phyloP scores from a whole-genome alignment of 2,888 invertebrate genomes.

The Polydesmus complanatus region DNA sequence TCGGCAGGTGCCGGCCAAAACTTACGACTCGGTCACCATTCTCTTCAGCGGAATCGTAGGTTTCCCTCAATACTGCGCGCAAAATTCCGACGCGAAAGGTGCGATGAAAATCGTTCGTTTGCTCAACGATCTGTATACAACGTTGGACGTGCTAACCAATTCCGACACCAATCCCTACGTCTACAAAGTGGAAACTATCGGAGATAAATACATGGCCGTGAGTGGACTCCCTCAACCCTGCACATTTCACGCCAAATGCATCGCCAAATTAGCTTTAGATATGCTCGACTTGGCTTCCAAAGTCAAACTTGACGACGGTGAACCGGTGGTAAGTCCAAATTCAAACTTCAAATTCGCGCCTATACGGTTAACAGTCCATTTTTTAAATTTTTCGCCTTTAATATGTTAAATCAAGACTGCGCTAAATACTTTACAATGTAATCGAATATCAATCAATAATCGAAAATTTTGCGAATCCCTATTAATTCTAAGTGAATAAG shows the following conservation, averaged over 20 bases:
- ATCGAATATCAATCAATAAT: neutral
- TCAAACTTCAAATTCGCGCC: neutral
- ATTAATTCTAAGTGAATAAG: neutral
- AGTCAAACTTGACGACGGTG: constrained; percentile 66
- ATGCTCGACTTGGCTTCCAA: constrained; percentile 89
- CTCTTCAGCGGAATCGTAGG: constrained; percentile 90
- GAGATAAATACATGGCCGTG: constrained; percentile 96
- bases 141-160: constrained; percentile 85
- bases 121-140: constrained; percentile 83
- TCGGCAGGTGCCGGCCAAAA: constrained; percentile 73
- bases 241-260: constrained; percentile 76
- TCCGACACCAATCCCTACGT: constrained; percentile 84
- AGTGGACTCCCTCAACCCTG: constrained; percentile 87
- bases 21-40: constrained; percentile 79
- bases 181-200: constrained; percentile 95
- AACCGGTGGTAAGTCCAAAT: constrained; percentile 68
- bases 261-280: constrained; percentile 75
- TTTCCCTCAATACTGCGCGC: constrained; percentile 75
- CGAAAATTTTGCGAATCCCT: neutral
- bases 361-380: neutral
- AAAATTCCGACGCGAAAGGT: constrained; percentile 76
- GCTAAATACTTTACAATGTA: neutral
- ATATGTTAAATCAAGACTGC: too few species aligned
- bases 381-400: too few species aligned
- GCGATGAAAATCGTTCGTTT: constrained; percentile 93